Evolutionary conservation across 2,113 vertebrate genomes (phyloP).

Genomic region (Tor tambroides): DNA sequence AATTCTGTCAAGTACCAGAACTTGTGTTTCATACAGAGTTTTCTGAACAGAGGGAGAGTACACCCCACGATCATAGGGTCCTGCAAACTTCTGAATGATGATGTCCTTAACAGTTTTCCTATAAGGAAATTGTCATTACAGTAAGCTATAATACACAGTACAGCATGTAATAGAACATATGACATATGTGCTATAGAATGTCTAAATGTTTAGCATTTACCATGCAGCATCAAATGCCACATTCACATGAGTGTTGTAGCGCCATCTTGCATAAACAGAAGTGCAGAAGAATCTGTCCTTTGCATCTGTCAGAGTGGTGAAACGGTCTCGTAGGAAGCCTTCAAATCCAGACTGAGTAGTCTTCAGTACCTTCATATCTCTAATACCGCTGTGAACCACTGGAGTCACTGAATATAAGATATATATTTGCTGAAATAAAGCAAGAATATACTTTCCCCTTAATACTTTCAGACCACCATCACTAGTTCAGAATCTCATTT

Average conservation of each 20-base stretch:
- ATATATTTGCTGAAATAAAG: background rate
- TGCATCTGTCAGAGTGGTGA: constrained; percentile 88
- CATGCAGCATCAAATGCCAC: constrained; percentile 84
- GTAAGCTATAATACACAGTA: too few relatives aligned
- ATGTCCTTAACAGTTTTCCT: constrained; percentile 83
- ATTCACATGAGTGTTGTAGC: constrained; percentile 75
- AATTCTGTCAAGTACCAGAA: constrained; percentile 77
- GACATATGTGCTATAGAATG: background rate
- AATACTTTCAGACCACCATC: background rate
- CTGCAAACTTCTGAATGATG: constrained; percentile 88
- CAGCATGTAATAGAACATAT: background rate
- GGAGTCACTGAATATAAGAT: constrained; percentile 75
- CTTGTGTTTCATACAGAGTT: constrained; percentile 88
- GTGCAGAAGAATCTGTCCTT: constrained; percentile 90
- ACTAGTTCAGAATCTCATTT: background rate
- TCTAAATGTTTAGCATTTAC: too few relatives aligned
- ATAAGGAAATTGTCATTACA: constrained; percentile 23
- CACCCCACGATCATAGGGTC: constrained; percentile 84
- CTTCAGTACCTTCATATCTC: constrained; percentile 91
- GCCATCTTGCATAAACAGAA: constrained; percentile 87
- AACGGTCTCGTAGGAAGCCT: constrained; percentile 85
- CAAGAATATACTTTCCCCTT: background rate
- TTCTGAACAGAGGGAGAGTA: constrained; percentile 96
- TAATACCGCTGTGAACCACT: constrained; percentile 86
- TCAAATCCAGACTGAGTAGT: constrained; percentile 94